Percentiles rank a stretch among this genome's conserved stretches.
Conservation (phyloP, 1,140 invertebrate species). For the Laupala kohalensis region DNA sequence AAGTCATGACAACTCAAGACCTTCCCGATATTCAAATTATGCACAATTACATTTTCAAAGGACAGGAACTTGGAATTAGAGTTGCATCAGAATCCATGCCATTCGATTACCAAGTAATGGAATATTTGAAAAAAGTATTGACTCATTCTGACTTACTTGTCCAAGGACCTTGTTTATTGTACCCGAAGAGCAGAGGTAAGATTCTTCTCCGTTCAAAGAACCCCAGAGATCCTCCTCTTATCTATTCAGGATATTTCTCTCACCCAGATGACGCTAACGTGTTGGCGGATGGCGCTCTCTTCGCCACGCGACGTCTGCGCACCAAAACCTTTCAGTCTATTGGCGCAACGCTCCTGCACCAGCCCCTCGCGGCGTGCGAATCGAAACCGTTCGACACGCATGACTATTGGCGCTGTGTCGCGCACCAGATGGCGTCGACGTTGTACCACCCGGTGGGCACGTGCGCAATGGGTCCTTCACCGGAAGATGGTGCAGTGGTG, state of each 20-base stretch:
- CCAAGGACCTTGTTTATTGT: conserved; percentile 20
- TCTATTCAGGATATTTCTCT: conserved; percentile 34
- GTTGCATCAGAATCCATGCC: background rate
- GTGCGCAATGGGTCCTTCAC: conserved; percentile 12
- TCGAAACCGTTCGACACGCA: conserved; percentile 31
- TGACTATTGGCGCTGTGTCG: conserved; percentile 49
- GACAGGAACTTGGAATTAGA: background rate
- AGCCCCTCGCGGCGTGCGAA: conserved; percentile 30
- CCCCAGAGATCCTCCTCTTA: conserved; percentile 34
- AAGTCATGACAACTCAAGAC: conserved; percentile 19
- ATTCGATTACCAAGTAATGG: conserved; percentile 13
- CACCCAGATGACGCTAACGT: conserved; percentile 21
- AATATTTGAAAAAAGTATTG: too few relatives aligned
- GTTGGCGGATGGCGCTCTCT: conserved; percentile 20
- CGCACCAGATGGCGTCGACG: conserved; percentile 30
- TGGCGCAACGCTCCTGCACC: conserved; percentile 20
- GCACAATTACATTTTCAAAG: conserved; percentile 25
- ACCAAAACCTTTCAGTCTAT: conserved; percentile 26
- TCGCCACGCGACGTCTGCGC: conserved; percentile 12
- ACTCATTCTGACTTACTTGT: conserved; percentile 22
- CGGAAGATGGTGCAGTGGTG: conserved; percentile 9
- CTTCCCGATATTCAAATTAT: conserved; percentile 39
- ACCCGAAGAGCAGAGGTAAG: conserved; percentile 28
- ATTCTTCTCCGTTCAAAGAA: conserved; percentile 26
- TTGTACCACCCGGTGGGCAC: conserved; percentile 14